These are phyloP conservation scores for Lithobates pipiens DNA, from an alignment of 2,797 vertebrate species.

Conservation along the genomic window DNA sequence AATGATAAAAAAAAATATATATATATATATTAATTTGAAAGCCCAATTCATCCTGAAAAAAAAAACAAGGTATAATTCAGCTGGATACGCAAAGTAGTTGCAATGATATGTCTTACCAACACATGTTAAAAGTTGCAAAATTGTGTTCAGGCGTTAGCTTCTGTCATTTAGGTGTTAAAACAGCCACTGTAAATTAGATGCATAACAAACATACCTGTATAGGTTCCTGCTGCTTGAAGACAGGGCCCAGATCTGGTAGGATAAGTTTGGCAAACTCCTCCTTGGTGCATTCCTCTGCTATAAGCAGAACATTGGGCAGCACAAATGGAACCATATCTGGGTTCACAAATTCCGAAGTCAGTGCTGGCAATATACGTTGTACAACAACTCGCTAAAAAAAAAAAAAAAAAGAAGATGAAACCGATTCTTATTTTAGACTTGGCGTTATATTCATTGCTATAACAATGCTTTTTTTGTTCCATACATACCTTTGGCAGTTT, in stretches of 20 bases:
- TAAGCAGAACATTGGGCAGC: conserved; percentile 94
- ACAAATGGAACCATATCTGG: conserved; percentile 99
- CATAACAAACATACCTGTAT: conserved; percentile 83
- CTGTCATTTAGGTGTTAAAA: too few species aligned
- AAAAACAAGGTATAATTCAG: too few species aligned
- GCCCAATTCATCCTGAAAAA: too few species aligned
- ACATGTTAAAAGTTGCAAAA: too few species aligned
- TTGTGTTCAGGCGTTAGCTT: too few species aligned
- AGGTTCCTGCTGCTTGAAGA: conserved; percentile 97
- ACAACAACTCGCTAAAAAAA: conserved; percentile 88
- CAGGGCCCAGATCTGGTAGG: conserved; percentile 92
- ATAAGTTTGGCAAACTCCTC: conserved; percentile 93
- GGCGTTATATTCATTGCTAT: neutral
- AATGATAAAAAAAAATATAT: too few species aligned
- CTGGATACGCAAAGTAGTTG: too few species aligned
- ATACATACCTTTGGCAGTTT: conserved; percentile 92
- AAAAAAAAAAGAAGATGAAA: conserved; percentile 60
- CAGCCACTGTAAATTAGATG: neutral
- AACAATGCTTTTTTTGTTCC: neutral
- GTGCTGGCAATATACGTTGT: conserved; percentile 89
- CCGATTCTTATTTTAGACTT: neutral
- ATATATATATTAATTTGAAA: too few species aligned
- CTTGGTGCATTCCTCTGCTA: conserved; percentile 97
- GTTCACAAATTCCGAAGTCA: conserved; percentile 96
- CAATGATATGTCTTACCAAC: too few species aligned